These are phyloP conservation scores for Deilephila elpenor DNA, from an alignment of 2,888 invertebrate species.

Conservation along the genomic window DNA sequence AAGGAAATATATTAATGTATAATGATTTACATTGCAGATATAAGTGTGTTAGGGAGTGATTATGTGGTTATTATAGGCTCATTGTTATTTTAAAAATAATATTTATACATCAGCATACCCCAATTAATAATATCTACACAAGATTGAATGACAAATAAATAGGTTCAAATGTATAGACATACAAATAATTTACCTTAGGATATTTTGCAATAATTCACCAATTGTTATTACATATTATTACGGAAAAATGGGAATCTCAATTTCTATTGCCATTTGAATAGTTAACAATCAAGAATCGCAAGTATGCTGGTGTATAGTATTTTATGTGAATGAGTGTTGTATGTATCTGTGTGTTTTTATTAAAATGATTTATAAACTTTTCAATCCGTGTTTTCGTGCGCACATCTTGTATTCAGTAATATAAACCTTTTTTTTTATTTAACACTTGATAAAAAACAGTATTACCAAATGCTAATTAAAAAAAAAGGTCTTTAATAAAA, in stretches of 20 bases:
- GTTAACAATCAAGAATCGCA: background rate
- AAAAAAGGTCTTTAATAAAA: too few relatives aligned
- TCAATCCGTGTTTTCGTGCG: slow-evolving; percentile 37
- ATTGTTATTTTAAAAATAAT: background rate
- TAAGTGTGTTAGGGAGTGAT: background rate
- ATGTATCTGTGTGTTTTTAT: slow-evolving; percentile 67
- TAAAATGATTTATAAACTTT: slow-evolving; percentile 68
- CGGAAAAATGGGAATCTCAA: slow-evolving; percentile 13
- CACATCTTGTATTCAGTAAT: too few relatives aligned
- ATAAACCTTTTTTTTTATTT: too few relatives aligned
- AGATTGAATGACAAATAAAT: background rate
- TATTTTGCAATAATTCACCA: background rate
- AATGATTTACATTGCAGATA: background rate
- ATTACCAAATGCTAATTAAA: too few relatives aligned
- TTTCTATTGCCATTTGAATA: background rate
- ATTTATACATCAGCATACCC: background rate
- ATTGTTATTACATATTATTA: background rate
- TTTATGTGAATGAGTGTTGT: slow-evolving; percentile 56
- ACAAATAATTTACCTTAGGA: background rate
- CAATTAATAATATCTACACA: too few relatives aligned
- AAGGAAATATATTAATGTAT: background rate
- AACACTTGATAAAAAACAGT: too few relatives aligned
- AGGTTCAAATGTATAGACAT: background rate
- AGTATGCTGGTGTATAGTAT: slow-evolving; percentile 10
- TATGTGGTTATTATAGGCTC: background rate